Percentiles rank a stretch among this genome's conserved stretches.
Conservation (phyloP, 2,113 vertebrate genomes). For the Scatophagus argus region DNA sequence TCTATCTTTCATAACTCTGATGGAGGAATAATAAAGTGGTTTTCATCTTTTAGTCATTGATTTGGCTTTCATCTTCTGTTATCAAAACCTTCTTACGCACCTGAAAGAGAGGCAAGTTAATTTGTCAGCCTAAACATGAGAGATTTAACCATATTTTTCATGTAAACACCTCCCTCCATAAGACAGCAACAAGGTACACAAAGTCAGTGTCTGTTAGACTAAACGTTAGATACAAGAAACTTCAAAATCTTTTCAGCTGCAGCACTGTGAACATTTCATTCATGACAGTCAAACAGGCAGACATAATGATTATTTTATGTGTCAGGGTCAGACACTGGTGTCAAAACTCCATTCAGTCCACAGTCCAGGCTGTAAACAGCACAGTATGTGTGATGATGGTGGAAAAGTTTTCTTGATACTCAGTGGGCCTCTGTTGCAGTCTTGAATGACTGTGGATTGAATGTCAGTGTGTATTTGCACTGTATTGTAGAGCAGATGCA, state of each 20-base stretch:
- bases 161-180: not conserved
- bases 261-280: slow-evolving; percentile 11
- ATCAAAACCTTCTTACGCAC: not conserved
- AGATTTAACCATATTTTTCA: not conserved
- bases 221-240: not conserved
- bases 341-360: not conserved
- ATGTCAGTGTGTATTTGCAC: slow-evolving; percentile 10
- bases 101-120: slow-evolving; percentile 35
- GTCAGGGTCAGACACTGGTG: not conserved
- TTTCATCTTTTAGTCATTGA: slow-evolving; percentile 38
- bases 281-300: slow-evolving; percentile 1
- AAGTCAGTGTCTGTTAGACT: not conserved
- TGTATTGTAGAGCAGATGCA: slow-evolving; percentile 1
- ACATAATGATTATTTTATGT: slow-evolving; percentile 5
- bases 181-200: not conserved
- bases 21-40: slow-evolving; percentile 22
- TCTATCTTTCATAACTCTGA: slow-evolving; percentile 15
- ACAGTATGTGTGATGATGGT: not conserved
- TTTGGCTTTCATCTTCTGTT: slow-evolving; percentile 21
- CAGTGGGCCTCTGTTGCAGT: not conserved
- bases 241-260: not conserved
- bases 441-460: not conserved
- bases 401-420: not conserved
- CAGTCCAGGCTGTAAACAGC: not conserved
- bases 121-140: not conserved